Base-by-base conservation (phyloP, 1,140 invertebrate species). In the Drosophila chauvacae region DNA sequence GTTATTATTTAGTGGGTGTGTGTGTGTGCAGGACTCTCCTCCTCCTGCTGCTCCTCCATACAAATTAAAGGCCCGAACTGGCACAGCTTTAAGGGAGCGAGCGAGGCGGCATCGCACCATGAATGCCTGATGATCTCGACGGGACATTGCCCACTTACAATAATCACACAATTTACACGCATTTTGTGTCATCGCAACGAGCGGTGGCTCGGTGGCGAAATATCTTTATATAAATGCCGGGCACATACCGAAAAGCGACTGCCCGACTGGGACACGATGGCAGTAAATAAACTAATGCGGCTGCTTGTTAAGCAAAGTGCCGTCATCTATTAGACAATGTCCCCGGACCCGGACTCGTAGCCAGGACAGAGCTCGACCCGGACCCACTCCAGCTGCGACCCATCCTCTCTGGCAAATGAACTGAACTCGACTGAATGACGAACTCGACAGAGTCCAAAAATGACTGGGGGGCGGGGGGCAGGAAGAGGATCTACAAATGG, bases 141-240 rank as follows among this genome's bases (percentile, higher is more conserved):
- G 28, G 63, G 51, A 68, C 74, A 77, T 42, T 77, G 57, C 56
- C 77, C 84, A 87, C 80, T 87, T 83, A 88, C 80, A 83, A 83
- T 87, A 87, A 87, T 87, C 84, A 88, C 84, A 87, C 84, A 84
- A 87, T 87, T 87, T 87, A 87, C 84, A 87, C 84, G 84, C 84
- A 83, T 82, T 87, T 79, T 82, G 64, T 71, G 75, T 65, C 59
- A 58, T 47, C 42, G 47, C 45, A 37, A 45, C 18, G 48, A 47
- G 61, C 55, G 55, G 28, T 30, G 57, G 51, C 50, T 37, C 55
- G 55, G 28, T 30, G 57, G 51, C 50, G 41, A 80, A 77, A 83
- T 77, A 66, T 79, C 61, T 78, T 79, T 69, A 86, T 88, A 88
- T 87, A 88, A 88, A 87, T 87, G 76, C 79, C 59, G 68, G 59